Base-by-base conservation (phyloP, 2,113 vertebrate species). In the Micromys minutus region DNA sequence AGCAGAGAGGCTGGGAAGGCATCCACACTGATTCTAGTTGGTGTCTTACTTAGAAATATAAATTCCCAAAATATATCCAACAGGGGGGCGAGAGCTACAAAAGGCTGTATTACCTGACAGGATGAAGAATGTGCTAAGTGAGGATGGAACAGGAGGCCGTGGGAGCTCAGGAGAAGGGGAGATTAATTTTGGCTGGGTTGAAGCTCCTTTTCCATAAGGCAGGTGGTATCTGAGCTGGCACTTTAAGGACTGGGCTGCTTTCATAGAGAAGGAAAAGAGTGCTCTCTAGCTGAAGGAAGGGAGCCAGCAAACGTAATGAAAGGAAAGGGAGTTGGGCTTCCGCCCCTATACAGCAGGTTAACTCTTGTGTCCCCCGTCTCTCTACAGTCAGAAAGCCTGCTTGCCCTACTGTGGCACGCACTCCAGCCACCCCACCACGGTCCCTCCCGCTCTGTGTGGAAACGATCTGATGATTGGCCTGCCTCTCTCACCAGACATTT, bases 51-150 rank as follows among this genome's bases (percentile, higher is more conserved):
- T 95, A 81, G 80, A 95, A 90, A 76, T 81, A 81, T 92, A 90
- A 97, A 95, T 92, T 63, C 93, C 90, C 81, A 76, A 93, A 76
- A 90, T 79, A 72, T 22, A 86, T 42, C 92, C 59, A 77, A 74
- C 36, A 19, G 75, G 76, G 79, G 65, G 94, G 12, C 21, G 52
- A 94, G 92, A 87, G 84, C 76, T 80, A 85, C 61, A 85, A 95
- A 97, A n/a, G 59, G 94, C 96, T 77, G 71, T 17, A 42, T 52
- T 85, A 90, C 86, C 88, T 93, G 96, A 93, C 89, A 81, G 88
- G 74, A 94, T 92, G 95, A 97, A 95, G 76, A 63, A 90, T 52
- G 91, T 61, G 92, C 76, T 90, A 65, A 92, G 50, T 57, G 42
- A 89, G 94, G 92, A 91, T 7, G 1, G 2, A 79, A 95, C 89